Conservation (phyloP, 2,888 invertebrate genomes). For the Philhelius pedissequus region DNA sequence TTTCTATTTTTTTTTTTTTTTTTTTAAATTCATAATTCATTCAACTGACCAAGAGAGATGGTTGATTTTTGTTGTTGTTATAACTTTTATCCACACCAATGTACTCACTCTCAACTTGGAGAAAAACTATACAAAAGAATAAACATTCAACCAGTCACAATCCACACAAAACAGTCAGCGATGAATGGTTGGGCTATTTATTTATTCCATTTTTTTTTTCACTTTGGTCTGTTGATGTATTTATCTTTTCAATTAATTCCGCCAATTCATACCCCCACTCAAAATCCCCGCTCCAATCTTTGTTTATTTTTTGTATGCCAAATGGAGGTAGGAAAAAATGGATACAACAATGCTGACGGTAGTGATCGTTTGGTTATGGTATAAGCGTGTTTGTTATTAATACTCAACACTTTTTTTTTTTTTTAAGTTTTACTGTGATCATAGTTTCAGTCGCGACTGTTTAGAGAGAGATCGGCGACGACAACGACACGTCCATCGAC, state of each 20-base stretch:
- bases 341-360: constrained; percentile 5
- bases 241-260: constrained; percentile 68
- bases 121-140: constrained; percentile 24
- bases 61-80: background rate
- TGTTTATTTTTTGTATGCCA: background rate
- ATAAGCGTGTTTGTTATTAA: constrained; percentile 52
- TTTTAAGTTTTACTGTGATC: constrained; percentile 22
- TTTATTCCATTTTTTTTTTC: constrained; percentile 15
- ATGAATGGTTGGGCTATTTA: constrained; percentile 63
- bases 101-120: background rate
- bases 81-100: constrained; percentile 37
- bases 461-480: constrained; percentile 15
- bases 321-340: constrained; percentile 28
- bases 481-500: background rate
- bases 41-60: constrained; percentile 49
- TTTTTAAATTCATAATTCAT: constrained; percentile 13
- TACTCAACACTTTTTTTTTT: constrained; percentile 51
- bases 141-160: constrained; percentile 65
- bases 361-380: constrained; percentile 58
- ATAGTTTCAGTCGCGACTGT: constrained; percentile 45
- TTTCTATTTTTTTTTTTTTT: constrained; percentile 42
- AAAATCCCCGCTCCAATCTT: constrained; percentile 62
- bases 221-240: constrained; percentile 57
- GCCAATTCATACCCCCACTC: constrained; percentile 62
- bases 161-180: constrained; percentile 47